phyloP scores from a whole-genome alignment of 2,797 vertebrate species.

The Urophycis tenuis region DNA sequence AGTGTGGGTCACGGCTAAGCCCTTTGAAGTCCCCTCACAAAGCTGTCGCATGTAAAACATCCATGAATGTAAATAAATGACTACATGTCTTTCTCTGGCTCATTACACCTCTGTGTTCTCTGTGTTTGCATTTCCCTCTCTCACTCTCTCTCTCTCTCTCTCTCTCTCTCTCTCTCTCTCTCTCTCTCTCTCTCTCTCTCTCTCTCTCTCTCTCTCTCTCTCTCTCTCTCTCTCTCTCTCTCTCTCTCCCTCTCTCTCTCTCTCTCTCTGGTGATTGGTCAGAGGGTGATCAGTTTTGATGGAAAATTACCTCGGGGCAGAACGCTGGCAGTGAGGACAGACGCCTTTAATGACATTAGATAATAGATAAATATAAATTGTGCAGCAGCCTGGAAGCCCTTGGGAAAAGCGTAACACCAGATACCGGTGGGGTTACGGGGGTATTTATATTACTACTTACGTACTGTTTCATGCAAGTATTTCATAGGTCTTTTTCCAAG shows the following conservation, averaged over 20 bases:
- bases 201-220: not conserved
- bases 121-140: not conserved
- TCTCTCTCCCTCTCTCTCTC: slow-evolving; percentile 12
- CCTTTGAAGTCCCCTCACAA: slow-evolving; percentile 10
- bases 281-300: slow-evolving; percentile 38
- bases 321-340: slow-evolving; percentile 24
- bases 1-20: not conserved
- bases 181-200: not conserved
- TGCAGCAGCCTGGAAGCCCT: not conserved
- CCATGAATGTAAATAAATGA: not conserved
- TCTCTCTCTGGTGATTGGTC: slow-evolving; percentile 34
- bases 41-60: not conserved
- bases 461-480: not conserved
- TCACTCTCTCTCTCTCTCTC: slow-evolving; percentile 3
- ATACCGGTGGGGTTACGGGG: not conserved
- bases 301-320: slow-evolving; percentile 64
- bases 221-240: slow-evolving; percentile 9
- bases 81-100: not conserved
- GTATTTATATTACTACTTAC: not conserved
- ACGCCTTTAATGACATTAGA: slow-evolving; percentile 26
- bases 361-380: not conserved
- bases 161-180: slow-evolving; percentile 23
- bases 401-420: not conserved
- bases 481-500: not conserved
- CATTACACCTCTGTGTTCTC: not conserved